A percentile compares a stretch with the other conserved stretches of the same genome.
These are phyloP conservation scores for Galagoides demidoff DNA, from an alignment of 2,797 vertebrate species.

Conservation along the genomic window DNA sequence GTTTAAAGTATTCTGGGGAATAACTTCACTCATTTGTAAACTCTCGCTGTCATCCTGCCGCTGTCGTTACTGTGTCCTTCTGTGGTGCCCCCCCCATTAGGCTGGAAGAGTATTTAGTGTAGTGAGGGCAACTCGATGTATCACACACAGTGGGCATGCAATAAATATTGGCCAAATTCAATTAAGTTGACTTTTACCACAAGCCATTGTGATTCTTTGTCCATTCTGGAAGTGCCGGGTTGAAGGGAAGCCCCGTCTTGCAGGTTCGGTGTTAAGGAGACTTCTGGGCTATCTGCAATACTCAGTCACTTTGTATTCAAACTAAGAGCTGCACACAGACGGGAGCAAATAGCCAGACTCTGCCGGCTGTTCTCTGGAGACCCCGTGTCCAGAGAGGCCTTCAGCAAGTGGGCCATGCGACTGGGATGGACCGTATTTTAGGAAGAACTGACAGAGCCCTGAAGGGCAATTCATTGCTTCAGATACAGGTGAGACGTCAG, in stretches of 20 bases:
- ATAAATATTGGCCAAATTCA: neutral
- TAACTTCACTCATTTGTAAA: neutral
- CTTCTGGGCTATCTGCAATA: neutral
- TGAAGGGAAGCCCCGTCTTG: neutral
- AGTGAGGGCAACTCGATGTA: no score
- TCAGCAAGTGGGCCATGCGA: rapidly evolving
- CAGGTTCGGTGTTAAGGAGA: neutral
- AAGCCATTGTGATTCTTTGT: neutral
- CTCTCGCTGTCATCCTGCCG: neutral
- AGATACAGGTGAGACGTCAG: neutral
- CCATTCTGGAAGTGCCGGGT: neutral
- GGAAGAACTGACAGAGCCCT: neutral
- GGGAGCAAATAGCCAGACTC: neutral
- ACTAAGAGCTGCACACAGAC: rapidly evolving
- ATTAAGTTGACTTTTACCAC: neutral
- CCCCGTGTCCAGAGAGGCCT: rapidly evolving
- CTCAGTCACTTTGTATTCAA: neutral
- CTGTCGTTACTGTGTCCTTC: neutral
- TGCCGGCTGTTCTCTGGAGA: rapidly evolving
- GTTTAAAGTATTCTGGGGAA: neutral
- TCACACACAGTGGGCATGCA: neutral
- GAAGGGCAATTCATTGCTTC: neutral
- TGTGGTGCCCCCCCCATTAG: rapidly evolving
- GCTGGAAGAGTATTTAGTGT: neutral
- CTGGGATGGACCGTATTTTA: rapidly evolving